Evolutionary conservation across 2,888 invertebrate species (phyloP), one percentile per base, ranked within the genome.

Genomic region (Meiosimyza decipiens): DNA sequence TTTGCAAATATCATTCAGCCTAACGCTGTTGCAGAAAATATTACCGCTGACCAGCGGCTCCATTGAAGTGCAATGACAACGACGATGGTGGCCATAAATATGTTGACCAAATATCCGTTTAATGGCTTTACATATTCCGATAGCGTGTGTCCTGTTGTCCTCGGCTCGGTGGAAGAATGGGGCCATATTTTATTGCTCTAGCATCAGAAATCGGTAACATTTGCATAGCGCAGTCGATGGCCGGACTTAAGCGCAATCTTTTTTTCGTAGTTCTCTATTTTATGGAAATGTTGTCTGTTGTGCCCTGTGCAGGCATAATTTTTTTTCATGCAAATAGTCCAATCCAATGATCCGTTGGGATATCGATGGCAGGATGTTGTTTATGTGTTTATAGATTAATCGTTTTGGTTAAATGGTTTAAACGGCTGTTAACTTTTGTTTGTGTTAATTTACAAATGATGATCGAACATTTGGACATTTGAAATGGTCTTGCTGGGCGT

Each of bases 321-420:
- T 57, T 18, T 52, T 64, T 72, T 64, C 51, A 16, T 11, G 40
- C 50, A n/a, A 12, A 47, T 28, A 62, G 55, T 40, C 40, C 9
- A 40, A 40, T 40, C 40, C 40, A 40, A 47, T 68, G 71, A 71
- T 71, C 71, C 71, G 75, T 47, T 54, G 54, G 70, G 47, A 51
- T 63, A 70, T 70, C 70, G 40, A 63, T 70, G 70, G 68, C 70
- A 70, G 70, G 77, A 77, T 82, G 83, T 82, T 83, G 83, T 84
- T 84, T 84, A 84, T 84, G 82, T 81, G 83, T 82, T 84, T 82
- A 83, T 84, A 83, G 84, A 83, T 84, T 83, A 84, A 84, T 84
- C 84, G 83, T 82, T 84, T 83, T 71, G 77, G 76, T 78, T 83
- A 84, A 83, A 84, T 83, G 84, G 82, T 81, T 84, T 82, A 77